Evolutionary conservation across 1,140 invertebrate genomes (phyloP).

Genomic region (Leptestheria dahalacensis): DNA sequence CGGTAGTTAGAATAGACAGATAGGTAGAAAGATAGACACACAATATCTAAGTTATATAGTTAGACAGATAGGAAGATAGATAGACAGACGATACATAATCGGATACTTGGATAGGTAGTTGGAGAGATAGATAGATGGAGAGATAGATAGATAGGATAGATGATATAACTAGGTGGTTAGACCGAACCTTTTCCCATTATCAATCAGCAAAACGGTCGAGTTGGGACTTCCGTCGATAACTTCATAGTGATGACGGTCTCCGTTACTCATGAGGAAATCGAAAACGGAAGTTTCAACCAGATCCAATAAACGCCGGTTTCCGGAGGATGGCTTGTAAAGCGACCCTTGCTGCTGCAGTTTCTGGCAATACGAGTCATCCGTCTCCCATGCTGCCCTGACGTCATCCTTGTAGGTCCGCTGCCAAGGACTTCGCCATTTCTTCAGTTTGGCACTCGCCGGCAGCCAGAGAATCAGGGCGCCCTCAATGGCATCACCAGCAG

Average conservation of each 20-base stretch:
- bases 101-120: neutral
- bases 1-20: too few relatives aligned
- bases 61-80: conserved; percentile 16
- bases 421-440: conserved; percentile 67
- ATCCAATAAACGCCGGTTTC: conserved; percentile 51
- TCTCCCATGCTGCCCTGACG: conserved; percentile 61
- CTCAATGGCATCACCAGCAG: conserved; percentile 41
- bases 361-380: conserved; percentile 60
- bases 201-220: conserved; percentile 61
- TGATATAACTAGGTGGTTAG: neutral
- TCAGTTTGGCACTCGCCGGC: conserved; percentile 45
- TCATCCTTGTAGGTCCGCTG: conserved; percentile 66
- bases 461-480: conserved; percentile 74
- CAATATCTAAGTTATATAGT: too few relatives aligned
- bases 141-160: too few relatives aligned
- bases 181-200: conserved; percentile 73
- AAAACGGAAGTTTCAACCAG: conserved; percentile 75
- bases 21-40: too few relatives aligned
- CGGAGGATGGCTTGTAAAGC: conserved; percentile 29
- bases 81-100: neutral
- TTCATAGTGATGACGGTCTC: conserved; percentile 85
- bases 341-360: conserved; percentile 30
- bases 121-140: too few relatives aligned
- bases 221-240: conserved; percentile 41
- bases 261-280: conserved; percentile 88